These are phyloP conservation scores for Ancistrus triradiatus DNA, from an alignment of 2,113 vertebrate genomes.

Conservation along the genomic window DNA sequence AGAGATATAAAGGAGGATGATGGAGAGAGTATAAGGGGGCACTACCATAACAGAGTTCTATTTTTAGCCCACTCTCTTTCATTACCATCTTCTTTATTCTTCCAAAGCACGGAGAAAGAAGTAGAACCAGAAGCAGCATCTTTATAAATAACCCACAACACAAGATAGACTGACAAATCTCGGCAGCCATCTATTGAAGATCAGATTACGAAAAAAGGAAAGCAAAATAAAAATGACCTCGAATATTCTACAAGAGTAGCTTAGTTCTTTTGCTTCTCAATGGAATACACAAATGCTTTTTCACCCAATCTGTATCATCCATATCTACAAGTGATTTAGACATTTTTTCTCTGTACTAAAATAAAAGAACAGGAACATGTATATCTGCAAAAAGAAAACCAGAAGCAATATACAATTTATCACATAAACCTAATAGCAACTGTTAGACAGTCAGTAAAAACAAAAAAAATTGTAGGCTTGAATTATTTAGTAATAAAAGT, in stretches of 20 bases:
- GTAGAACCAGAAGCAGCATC: slow-evolving; percentile 20
- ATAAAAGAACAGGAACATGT: too few relatives aligned
- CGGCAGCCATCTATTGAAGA: slow-evolving; percentile 8
- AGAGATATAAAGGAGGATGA: slow-evolving; percentile 6
- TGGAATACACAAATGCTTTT: too few relatives aligned
- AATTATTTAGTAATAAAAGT: too few relatives aligned
- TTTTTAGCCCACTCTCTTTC: slow-evolving; percentile 36
- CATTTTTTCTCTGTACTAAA: too few relatives aligned
- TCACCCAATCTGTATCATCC: too few relatives aligned
- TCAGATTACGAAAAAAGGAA: slow-evolving; percentile 13
- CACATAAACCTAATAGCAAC: too few relatives aligned
- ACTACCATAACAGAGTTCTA: slow-evolving; percentile 23
- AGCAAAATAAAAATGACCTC: neutral
- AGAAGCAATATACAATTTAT: too few relatives aligned
- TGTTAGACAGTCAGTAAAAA: too few relatives aligned
- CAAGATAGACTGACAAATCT: slow-evolving; percentile 4
- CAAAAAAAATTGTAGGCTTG: too few relatives aligned
- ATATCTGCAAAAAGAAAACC: too few relatives aligned
- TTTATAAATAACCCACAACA: slow-evolving; percentile 37
- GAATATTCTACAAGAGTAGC: neutral
- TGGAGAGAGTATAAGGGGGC: neutral
- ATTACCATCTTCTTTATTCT: slow-evolving; percentile 35
- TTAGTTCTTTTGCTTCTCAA: too few relatives aligned
- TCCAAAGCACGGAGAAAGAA: slow-evolving; percentile 17
- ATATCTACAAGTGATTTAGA: too few relatives aligned